Base-by-base conservation (phyloP, 2,113 vertebrate species). In the Noturus placidus region DNA sequence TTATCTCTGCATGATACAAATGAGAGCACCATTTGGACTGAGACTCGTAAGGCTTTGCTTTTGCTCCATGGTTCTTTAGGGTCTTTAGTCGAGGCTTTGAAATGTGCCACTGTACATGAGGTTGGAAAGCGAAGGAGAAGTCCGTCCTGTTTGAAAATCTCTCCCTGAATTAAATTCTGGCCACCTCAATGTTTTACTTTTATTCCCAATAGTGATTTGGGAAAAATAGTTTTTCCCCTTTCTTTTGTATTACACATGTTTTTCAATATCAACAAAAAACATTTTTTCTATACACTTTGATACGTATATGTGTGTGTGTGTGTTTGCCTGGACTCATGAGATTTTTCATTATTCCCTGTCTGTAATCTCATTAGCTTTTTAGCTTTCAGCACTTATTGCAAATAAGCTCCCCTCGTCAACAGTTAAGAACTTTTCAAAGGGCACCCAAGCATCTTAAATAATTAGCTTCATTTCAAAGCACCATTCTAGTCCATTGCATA, bases 391-490 rank as follows among this genome's bases (percentile, higher is more conserved):
- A 70, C 87, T 42, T 56, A 69, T 67, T 69, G 65, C 83, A 61
- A 82, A 80, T 59, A 77, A 85, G 80, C 38, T 54, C 25, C 69
- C 27, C 9, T 65, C 46, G 25, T 63, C 70, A 90, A 74, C 81
- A 81, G 42, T 88, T 88, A 50, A 33, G 76, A 84, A 90, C 82
- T 89, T 87, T 50, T 88, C 76, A 88, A 90, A 81, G 80, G 30
- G 67, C 52, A 67, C 35, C 56, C 50, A 57, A 57, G 65, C 78
- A 77, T 85, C 52, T 54, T 69, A 76, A 88, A 82, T 82, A 84
- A 90, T 91, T 90, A 74, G 87, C 89, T 88, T 86, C 22, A 69
- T 77, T 87, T 86, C 65, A 87, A 87, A 70, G 86, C 30, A 42
- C 84, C 27, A 78, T 61, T 89, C 85, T 82, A 65, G 67, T 89